These are phyloP conservation scores for Myocastor coypus DNA, from an alignment of 2,113 vertebrate species.

Conservation along the genomic window DNA sequence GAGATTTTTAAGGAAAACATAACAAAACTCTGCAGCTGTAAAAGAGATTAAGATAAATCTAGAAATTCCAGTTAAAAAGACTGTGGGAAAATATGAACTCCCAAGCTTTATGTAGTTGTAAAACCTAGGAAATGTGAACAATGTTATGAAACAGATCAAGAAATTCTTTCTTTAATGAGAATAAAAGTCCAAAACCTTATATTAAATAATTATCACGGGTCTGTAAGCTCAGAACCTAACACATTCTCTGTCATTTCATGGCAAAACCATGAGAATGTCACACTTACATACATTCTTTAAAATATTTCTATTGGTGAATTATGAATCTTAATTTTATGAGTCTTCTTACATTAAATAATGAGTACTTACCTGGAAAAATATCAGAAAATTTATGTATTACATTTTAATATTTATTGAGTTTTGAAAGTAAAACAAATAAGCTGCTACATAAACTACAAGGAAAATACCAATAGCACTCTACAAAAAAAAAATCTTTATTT, in stretches of 20 bases:
- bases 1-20: neutral
- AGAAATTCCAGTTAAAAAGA: neutral
- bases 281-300: neutral
- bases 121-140: neutral
- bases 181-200: neutral
- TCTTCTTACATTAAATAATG: neutral
- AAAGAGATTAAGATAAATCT: conserved; percentile 58
- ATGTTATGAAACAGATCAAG: neutral
- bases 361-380: neutral
- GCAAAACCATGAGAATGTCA: neutral
- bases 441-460: neutral
- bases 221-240: neutral
- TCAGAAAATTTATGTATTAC: neutral
- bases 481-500: too few relatives aligned
- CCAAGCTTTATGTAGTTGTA: neutral
- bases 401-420: neutral
- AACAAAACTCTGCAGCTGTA: neutral
- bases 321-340: neutral
- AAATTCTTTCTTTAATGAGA: neutral
- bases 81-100: conserved; percentile 15
- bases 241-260: neutral
- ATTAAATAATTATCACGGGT: neutral
- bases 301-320: neutral
- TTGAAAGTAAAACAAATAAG: neutral
- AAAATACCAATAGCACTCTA: too few relatives aligned